Percentiles rank a stretch among this genome's conserved stretches.
Conservation (phyloP, 2,888 invertebrate genomes). For the Ceraclea dissimilis region DNA sequence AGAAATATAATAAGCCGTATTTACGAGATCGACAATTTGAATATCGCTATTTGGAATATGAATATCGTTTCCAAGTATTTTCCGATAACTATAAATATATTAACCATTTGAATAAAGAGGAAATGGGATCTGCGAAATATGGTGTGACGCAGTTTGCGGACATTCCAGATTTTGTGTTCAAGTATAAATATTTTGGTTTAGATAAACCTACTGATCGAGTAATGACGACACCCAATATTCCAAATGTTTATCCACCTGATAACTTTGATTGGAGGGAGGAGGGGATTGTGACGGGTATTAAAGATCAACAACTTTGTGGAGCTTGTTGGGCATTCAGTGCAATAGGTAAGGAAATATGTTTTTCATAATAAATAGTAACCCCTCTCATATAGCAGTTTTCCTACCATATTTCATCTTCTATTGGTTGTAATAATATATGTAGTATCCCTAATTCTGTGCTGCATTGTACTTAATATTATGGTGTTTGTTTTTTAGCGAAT, state of each 20-base stretch:
- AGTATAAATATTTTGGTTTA: conserved; percentile 49
- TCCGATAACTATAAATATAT: conserved; percentile 67
- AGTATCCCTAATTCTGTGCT: too few relatives aligned
- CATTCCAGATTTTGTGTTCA: conserved; percentile 64
- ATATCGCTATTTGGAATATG: conserved; percentile 57
- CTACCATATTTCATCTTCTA: too few relatives aligned
- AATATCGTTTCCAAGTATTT: conserved; percentile 65
- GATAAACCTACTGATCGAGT: conserved; percentile 48
- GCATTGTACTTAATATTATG: too few relatives aligned
- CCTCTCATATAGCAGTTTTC: too few relatives aligned
- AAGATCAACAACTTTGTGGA: conserved; percentile 83
- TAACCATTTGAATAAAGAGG: conserved; percentile 64
- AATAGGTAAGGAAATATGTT: conserved; percentile 75
- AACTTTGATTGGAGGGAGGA: conserved; percentile 83
- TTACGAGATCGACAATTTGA: conserved; percentile 44
- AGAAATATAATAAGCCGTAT: too few relatives aligned
- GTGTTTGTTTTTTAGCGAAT: conserved; percentile 53
- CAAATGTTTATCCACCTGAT: conserved; percentile 56
- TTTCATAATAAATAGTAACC: too few relatives aligned
- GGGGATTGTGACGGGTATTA: conserved; percentile 77
- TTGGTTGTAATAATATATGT: too few relatives aligned
- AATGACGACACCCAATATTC: conserved; percentile 55
- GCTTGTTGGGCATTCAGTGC: conserved; percentile 97
- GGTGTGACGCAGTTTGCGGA: conserved; percentile 85
- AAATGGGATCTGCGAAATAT: conserved; percentile 79